Conservation (phyloP, 2,797 vertebrate genomes). For the Thripadectes ignobilis region DNA sequence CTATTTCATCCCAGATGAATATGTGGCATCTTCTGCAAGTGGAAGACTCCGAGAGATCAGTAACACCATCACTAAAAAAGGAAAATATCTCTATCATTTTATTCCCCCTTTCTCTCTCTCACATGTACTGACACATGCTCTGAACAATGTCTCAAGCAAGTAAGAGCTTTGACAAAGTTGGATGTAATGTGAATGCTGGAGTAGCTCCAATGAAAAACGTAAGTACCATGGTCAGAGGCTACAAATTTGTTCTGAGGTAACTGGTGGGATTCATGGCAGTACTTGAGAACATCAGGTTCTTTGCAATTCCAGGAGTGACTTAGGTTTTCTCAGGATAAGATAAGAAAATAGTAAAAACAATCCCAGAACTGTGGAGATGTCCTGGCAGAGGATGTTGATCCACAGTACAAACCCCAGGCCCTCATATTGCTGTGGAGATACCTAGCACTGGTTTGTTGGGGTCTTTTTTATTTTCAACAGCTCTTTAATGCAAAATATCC, state of each 20-base stretch:
- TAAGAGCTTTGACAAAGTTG: not conserved
- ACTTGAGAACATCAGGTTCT: not conserved
- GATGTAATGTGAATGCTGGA: not conserved
- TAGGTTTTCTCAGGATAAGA: not conserved
- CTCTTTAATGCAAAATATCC: not conserved
- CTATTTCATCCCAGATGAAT: not conserved
- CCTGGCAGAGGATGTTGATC: not conserved
- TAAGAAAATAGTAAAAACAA: not conserved
- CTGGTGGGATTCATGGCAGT: not conserved
- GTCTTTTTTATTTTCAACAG: not conserved
- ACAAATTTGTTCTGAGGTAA: not conserved
- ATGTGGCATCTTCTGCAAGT: not conserved
- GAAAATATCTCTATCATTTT: not conserved
- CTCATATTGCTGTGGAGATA: not conserved
- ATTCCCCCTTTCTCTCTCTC: not conserved
- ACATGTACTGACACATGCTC: not conserved
- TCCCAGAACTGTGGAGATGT: not conserved
- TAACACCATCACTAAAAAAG: not conserved
- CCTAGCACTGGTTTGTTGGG: fast-evolving
- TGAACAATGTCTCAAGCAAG: not conserved
- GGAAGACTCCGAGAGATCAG: not conserved
- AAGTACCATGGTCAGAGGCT: not conserved
- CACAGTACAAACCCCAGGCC: not conserved
- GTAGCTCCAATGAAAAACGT: not conserved
- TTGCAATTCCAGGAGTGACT: not conserved